Percentiles rank a stretch among this genome's conserved stretches.
These are phyloP conservation scores for fruit fly (Drosophila melanogaster) DNA, from an alignment of 1,140 invertebrate species.

Conservation along the genomic window DNA sequence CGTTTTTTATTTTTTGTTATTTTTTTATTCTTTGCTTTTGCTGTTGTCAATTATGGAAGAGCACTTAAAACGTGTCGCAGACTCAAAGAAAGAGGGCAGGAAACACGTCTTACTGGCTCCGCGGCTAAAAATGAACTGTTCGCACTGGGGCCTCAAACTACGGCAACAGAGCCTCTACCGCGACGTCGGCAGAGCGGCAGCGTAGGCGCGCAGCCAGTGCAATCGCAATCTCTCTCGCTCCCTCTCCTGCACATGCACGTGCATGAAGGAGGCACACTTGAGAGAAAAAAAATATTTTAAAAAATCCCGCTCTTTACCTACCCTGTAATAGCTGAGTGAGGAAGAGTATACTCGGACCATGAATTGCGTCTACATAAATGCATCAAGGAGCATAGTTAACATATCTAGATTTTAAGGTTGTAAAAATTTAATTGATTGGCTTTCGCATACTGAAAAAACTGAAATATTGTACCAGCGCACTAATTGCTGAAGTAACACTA, in stretches of 20 bases:
- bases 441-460: too few relatives aligned
- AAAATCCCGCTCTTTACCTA: constrained; percentile 41
- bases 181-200: constrained; percentile 24
- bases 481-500: too few relatives aligned
- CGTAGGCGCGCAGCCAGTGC: constrained; percentile 54
- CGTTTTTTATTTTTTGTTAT: constrained; percentile 18
- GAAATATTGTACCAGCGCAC: too few relatives aligned
- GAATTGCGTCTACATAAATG: not conserved
- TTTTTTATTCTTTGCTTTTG: not conserved
- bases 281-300: constrained; percentile 29
- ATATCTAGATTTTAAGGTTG: too few relatives aligned
- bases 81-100: constrained; percentile 69
- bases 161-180: constrained; percentile 13
- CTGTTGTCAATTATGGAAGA: constrained; percentile 52
- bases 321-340: not conserved
- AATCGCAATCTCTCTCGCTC: constrained; percentile 31
- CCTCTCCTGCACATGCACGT: constrained; percentile 46
- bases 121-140: constrained; percentile 77
- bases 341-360: not conserved
- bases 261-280: constrained; percentile 42
- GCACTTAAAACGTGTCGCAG: constrained; percentile 78
- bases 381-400: too few relatives aligned
- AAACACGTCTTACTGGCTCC: constrained; percentile 84
- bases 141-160: constrained; percentile 56
- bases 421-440: too few relatives aligned